Evolutionary conservation across 2,797 vertebrate genomes (phyloP).

Genomic region (Okamejei kenojei): DNA sequence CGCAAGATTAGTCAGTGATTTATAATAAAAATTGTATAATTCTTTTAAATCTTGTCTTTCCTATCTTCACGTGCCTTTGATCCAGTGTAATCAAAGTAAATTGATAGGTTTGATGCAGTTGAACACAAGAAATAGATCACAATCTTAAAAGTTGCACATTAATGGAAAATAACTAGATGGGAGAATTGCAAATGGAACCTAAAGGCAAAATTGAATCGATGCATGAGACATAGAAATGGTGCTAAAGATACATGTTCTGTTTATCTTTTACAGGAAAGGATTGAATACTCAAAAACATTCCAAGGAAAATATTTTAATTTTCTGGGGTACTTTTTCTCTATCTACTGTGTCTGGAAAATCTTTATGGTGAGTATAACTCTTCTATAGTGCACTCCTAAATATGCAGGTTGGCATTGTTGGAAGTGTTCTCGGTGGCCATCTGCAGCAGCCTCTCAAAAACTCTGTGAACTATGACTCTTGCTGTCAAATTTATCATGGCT

Average conservation of each 20-base stretch:
- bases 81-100: not conserved
- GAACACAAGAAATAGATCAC: no score
- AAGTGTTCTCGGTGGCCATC: not conserved
- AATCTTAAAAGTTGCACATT: not conserved
- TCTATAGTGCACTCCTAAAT: no score
- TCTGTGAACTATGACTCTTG: not conserved
- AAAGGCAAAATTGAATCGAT: not conserved
- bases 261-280: constrained; percentile 75
- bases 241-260: constrained; percentile 18
- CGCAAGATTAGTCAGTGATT: not conserved
- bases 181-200: not conserved
- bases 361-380: constrained; percentile 79
- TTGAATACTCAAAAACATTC: constrained; percentile 97
- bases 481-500: not conserved
- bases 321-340: constrained; percentile 96
- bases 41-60: not conserved
- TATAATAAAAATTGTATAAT: not conserved
- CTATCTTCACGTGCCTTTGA: not conserved
- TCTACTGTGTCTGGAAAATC: constrained; percentile 98
- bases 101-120: not conserved
- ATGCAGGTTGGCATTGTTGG: not conserved
- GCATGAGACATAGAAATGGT: not conserved
- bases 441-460: not conserved
- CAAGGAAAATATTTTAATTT: constrained; percentile 98
- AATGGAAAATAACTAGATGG: constrained; percentile 14